Base-by-base conservation (phyloP, 2,888 invertebrate species). In the Pecten maximus region DNA sequence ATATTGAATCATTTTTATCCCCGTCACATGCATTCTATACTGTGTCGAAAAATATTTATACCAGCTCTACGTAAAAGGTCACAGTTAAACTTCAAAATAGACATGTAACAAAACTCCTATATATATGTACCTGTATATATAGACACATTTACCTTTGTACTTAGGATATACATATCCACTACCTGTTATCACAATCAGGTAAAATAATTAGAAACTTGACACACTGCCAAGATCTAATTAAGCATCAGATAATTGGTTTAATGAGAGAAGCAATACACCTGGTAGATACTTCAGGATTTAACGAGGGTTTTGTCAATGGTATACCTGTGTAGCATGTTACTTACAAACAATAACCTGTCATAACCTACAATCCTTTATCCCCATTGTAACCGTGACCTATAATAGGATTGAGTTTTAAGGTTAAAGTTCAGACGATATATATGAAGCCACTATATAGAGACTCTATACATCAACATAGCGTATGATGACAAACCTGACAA, bases 241-340 rank as follows among this genome's bases (percentile, higher is more conserved):
- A 35, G 74, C 74, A 74, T 74, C 35, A 74, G 74, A 74, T 35
- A 35, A 74, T 74, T 74, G 74, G 74, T 74, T 74, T 74, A 35
- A 74, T 74, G 35, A 3, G 74, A 74, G 74, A 19, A 74, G 74
- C 35, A 74, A 28, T 74, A 74, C 74, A 74, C 74, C 74, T 74
- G 74, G 28, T 74, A 8, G 74, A 35, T 74, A 74, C 74, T 23
- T 74, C 8, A 44, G 28, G 3, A 74, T 23, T 28, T 74, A 74
- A 74, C 35, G 10, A 74, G 35, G 54, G 35, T 74, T n/a, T 74
- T 74, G 10, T 74, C 35, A 74, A 74, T 35, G 35, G 23, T 23
- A 10, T 74, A 10, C 2, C 35, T 74, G 74, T 35, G 74, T 74
- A 74, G 35, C 74, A 8, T 74, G 74, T 23, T 54, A 54, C 54